Conservation (phyloP, 2,888 invertebrate species). For the Linnaemya tessellans region DNA sequence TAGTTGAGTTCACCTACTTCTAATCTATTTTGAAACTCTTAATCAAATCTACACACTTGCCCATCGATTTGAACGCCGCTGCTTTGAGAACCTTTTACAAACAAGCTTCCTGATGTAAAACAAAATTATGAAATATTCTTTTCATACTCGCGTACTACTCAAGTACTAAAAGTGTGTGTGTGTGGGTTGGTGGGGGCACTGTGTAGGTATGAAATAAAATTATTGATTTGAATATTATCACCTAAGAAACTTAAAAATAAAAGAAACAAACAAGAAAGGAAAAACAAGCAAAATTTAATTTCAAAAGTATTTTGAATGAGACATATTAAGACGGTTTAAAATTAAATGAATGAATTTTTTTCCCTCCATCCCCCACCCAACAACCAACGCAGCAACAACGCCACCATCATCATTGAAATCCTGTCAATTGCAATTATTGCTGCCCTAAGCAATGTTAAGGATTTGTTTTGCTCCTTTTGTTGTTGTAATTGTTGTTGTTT, state of each 20-base stretch:
- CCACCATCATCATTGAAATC: slow-evolving; percentile 71
- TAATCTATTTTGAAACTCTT: not conserved
- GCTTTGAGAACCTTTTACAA: slow-evolving; percentile 11
- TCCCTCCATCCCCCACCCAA: not conserved
- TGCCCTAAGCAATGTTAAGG: slow-evolving; percentile 74
- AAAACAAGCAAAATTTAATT: slow-evolving; percentile 49
- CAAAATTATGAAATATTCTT: slow-evolving; percentile 22
- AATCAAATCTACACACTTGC: not conserved
- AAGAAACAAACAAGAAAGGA: not conserved
- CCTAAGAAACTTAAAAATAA: slow-evolving; percentile 66
- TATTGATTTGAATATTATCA: slow-evolving; percentile 69
- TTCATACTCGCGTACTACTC: not conserved
- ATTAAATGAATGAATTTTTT: slow-evolving; percentile 29
- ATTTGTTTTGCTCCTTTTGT: slow-evolving; percentile 54
- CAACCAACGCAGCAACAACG: not conserved
- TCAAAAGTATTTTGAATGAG: slow-evolving; percentile 44
- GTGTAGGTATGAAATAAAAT: not conserved
- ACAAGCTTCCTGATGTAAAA: slow-evolving; percentile 15
- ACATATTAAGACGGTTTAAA: slow-evolving; percentile 25
- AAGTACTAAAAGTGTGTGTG: not conserved
- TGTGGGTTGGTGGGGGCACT: not conserved
- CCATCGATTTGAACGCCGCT: slow-evolving; percentile 18
- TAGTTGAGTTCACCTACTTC: no score
- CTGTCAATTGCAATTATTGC: slow-evolving; percentile 81
- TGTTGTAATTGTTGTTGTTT: slow-evolving; percentile 35